Evolutionary conservation across 2,797 vertebrate genomes (phyloP).

Genomic region (Parauchenoglanis punctatus): DNA sequence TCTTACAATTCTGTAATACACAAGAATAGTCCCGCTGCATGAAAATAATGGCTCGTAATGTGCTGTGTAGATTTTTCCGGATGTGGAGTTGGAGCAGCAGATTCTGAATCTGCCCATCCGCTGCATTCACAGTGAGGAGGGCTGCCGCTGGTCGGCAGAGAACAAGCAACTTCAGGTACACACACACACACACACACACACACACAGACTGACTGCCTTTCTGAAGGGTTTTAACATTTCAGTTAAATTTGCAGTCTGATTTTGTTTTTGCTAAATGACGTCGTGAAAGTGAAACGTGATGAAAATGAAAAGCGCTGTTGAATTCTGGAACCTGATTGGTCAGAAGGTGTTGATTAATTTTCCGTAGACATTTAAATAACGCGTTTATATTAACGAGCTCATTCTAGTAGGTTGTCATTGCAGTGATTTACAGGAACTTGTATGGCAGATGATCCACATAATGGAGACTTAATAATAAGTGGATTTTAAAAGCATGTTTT

Average conservation of each 20-base stretch:
- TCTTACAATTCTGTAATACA: not conserved
- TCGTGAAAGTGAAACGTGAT: not conserved
- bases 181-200: conserved; percentile 36
- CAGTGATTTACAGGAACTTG: not conserved
- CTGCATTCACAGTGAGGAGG: conserved; percentile 97
- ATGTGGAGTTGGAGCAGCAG: conserved; percentile 92
- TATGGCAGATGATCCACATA: not conserved
- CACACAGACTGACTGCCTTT: not conserved
- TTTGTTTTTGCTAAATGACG: too few species aligned
- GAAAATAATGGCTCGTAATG: not conserved
- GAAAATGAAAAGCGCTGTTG: not conserved
- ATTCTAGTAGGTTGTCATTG: not conserved
- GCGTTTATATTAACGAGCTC: not conserved
- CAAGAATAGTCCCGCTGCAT: too few species aligned
- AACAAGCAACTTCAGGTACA: conserved; percentile 94
- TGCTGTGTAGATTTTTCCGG: conserved; percentile 88
- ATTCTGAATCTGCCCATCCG: conserved; percentile 88
- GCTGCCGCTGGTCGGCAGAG: conserved; percentile 92
- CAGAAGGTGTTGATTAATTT: not conserved
- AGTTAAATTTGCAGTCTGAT: not conserved
- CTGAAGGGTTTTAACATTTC: not conserved
- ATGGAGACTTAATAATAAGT: not conserved
- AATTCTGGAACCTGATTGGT: not conserved
- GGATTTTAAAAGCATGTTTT: not conserved
- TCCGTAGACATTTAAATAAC: not conserved